Evolutionary conservation across 1,140 invertebrate species (phyloP).

Genomic region (Drosophila varians): DNA sequence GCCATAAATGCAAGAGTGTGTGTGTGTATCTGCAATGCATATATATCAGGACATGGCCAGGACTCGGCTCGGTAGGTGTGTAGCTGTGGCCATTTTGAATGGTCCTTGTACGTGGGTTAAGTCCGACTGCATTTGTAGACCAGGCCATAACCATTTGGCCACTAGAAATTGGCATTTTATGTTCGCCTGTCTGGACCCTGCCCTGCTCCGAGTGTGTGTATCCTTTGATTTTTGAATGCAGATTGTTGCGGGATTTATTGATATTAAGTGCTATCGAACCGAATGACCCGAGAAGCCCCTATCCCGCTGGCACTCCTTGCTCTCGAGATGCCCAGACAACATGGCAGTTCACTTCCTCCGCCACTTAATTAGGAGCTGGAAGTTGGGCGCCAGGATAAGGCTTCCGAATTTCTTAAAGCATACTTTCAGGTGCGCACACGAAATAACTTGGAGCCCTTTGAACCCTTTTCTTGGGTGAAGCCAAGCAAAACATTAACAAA

Average conservation of each 20-base stretch:
- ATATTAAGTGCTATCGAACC: conserved; percentile 63
- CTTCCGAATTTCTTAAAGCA: conserved; percentile 68
- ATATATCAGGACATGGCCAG: conserved; percentile 22
- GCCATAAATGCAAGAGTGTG: conserved; percentile 5
- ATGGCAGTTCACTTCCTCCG: conserved; percentile 14
- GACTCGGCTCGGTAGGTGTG: conserved; percentile 41
- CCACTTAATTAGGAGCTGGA: conserved; percentile 42
- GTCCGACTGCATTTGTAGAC: conserved; percentile 53
- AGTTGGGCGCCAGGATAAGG: conserved; percentile 1
- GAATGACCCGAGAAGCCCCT: conserved; percentile 3
- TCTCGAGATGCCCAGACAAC: conserved; percentile 1
- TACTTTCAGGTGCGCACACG: conserved; percentile 68
- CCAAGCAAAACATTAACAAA: conserved; percentile 67
- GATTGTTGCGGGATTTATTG: conserved; percentile 75
- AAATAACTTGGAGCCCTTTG: conserved; percentile 56
- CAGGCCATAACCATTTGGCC: conserved; percentile 78
- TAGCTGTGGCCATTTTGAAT: conserved; percentile 48
- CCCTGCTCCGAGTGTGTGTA: conserved; percentile 28
- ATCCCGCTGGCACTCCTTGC: neutral
- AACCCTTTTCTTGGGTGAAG: conserved; percentile 25
- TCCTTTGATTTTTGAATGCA: conserved; percentile 81
- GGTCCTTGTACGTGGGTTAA: conserved; percentile 49
- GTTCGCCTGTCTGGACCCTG: conserved; percentile 60
- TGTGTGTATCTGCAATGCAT: neutral
- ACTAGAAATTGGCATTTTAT: conserved; percentile 81